These are phyloP conservation scores for Euwallacea similis DNA, from an alignment of 1,140 invertebrate species.

Conservation along the genomic window DNA sequence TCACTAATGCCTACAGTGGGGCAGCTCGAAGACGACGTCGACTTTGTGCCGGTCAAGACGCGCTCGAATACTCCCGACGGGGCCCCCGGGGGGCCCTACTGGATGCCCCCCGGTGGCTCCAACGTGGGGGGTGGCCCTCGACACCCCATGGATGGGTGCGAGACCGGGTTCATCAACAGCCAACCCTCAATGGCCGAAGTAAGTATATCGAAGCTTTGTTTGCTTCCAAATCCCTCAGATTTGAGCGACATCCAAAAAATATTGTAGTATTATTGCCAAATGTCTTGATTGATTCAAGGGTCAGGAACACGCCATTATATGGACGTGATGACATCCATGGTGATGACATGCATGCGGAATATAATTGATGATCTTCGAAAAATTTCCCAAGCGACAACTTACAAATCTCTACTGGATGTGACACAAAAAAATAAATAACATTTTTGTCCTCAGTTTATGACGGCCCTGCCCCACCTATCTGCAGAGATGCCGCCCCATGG, in stretches of 20 bases:
- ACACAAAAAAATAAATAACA: background rate
- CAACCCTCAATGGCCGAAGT: conserved; percentile 88
- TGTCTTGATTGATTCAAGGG: no score
- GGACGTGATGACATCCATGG: no score
- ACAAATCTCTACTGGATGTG: no score
- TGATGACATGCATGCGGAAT: no score
- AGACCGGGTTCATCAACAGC: conserved; percentile 89
- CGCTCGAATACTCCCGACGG: conserved; percentile 52
- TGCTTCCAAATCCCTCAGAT: no score
- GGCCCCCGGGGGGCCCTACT: conserved; percentile 50
- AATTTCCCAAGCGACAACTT: no score
- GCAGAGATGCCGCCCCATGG: conserved; percentile 56
- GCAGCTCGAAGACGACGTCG: conserved; percentile 52
- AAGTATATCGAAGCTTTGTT: background rate
- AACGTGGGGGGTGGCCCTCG: conserved; percentile 36
- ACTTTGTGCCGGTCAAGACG: conserved; percentile 54
- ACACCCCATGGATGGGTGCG: conserved; percentile 55
- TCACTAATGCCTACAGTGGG: conserved; percentile 52
- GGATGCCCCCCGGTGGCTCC: conserved; percentile 51
- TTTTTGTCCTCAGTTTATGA: conserved; percentile 66
- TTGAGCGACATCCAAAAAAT: no score
- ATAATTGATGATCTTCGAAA: no score
- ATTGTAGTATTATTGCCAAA: no score
- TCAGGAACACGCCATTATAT: no score
- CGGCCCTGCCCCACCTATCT: conserved; percentile 72